Conservation (phyloP, 2,797 vertebrate species). For the Pyrrhura leucotis region DNA sequence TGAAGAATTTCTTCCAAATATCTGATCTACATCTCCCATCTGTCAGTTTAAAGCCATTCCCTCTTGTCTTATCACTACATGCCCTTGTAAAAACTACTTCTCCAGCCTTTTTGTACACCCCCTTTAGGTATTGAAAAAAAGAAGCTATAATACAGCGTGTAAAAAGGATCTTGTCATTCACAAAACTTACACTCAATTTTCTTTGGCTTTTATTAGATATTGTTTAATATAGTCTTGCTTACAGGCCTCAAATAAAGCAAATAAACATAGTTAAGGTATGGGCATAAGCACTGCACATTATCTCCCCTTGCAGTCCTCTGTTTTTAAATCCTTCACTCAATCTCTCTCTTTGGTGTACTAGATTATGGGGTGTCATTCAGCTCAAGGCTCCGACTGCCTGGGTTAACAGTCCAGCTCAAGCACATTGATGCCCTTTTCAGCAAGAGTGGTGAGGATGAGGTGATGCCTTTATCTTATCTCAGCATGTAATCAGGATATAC, state of each 20-base stretch:
- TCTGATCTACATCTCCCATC: neutral
- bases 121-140: neutral
- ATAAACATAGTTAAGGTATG: neutral
- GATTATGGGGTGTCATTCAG: neutral
- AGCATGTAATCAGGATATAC: neutral
- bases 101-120: neutral
- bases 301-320: neutral
- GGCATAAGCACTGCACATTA: neutral
- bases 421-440: neutral
- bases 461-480: neutral
- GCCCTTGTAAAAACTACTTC: neutral
- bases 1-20: neutral
- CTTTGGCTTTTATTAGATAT: neutral
- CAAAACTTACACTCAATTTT: neutral
- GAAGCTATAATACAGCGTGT: neutral
- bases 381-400: neutral
- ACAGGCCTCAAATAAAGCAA: neutral
- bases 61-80: neutral
- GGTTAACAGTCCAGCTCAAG: neutral
- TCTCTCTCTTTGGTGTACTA: neutral
- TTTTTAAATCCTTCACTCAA: neutral
- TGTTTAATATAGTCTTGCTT: neutral
- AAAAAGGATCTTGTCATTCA: neutral
- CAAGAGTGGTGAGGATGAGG: neutral
- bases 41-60: neutral